phyloP scores from a whole-genome alignment of 2,888 invertebrate genomes.

The Drosophila dives region DNA sequence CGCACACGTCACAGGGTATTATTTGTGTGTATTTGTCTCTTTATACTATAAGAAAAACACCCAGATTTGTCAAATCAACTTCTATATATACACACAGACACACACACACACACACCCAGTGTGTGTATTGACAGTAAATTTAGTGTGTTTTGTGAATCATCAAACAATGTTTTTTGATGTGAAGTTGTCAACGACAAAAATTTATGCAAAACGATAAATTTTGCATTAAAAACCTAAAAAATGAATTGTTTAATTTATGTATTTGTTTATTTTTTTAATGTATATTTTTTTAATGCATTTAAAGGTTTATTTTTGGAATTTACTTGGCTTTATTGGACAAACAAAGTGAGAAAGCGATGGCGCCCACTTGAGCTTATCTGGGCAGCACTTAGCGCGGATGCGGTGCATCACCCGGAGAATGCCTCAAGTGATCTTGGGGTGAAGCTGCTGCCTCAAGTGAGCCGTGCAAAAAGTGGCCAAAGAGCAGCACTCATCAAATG shows the following conservation, averaged over 20 bases:
- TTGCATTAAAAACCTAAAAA: slow-evolving; percentile 11
- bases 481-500: slow-evolving; percentile 58
- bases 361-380: slow-evolving; percentile 69
- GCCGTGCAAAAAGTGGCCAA: slow-evolving; percentile 66
- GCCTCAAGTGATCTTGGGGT: slow-evolving; percentile 31
- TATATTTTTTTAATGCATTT: slow-evolving; percentile 56
- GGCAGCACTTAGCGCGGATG: slow-evolving; percentile 39
- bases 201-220: slow-evolving; percentile 4
- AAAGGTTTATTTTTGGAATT: slow-evolving; percentile 59
- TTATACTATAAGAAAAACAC: slow-evolving; percentile 25
- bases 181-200: slow-evolving; percentile 40
- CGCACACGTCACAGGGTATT: slow-evolving; percentile 62
- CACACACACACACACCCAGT: background rate
- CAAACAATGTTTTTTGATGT: slow-evolving; percentile 29
- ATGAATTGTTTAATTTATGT: slow-evolving; percentile 8
- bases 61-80: slow-evolving; percentile 55
- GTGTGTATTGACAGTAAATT: slow-evolving; percentile 33
- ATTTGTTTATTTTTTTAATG: background rate
- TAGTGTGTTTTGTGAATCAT: slow-evolving; percentile 45
- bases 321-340: slow-evolving; percentile 15
- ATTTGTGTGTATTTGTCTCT: slow-evolving; percentile 7
- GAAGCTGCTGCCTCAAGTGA: slow-evolving; percentile 42
- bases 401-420: slow-evolving; percentile 1
- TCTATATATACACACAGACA: slow-evolving; percentile 15
- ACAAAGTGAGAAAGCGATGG: slow-evolving; percentile 28